phyloP scores from a whole-genome alignment of 23 tunicate species.

The Styela plicata region DNA sequence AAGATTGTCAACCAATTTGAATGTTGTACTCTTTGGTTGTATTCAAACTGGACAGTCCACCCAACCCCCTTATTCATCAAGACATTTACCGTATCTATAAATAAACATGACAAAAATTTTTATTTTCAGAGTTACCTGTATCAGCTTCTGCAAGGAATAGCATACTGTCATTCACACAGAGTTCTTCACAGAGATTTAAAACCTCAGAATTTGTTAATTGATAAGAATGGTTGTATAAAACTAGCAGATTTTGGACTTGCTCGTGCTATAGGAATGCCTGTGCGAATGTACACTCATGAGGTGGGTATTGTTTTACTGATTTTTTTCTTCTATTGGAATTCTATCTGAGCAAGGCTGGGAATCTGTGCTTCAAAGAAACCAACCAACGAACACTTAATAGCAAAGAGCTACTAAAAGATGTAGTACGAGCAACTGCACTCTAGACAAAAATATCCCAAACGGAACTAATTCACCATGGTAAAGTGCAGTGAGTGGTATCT shows the following conservation, averaged over 20 bases:
- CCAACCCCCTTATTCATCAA: neutral
- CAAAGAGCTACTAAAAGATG: no score
- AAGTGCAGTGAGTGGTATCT: no score
- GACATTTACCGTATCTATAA: neutral
- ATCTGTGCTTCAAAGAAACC: no score
- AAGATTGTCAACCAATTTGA: no score
- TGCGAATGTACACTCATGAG: conserved; percentile 95
- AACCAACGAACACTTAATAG: no score
- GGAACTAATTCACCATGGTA: no score
- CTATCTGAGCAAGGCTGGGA: no score
- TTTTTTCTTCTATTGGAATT: no score
- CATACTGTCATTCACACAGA: conserved; percentile 97
- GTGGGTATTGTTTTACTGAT: no score
- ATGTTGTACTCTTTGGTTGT: neutral
- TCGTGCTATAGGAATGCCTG: conserved; percentile 94
- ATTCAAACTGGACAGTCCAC: neutral
- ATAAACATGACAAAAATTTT: neutral
- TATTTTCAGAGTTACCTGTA: conserved; percentile 76
- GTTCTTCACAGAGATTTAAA: conserved; percentile 96
- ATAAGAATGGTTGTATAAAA: conserved; percentile 83
- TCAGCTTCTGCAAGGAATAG: conserved; percentile 93
- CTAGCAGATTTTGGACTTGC: conserved; percentile 98
- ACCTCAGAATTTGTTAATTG: conserved; percentile 96
- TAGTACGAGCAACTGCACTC: no score
- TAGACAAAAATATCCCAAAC: no score